Evolutionary conservation across 2,888 invertebrate species (phyloP).

Genomic region (Anorthoa munda): DNA sequence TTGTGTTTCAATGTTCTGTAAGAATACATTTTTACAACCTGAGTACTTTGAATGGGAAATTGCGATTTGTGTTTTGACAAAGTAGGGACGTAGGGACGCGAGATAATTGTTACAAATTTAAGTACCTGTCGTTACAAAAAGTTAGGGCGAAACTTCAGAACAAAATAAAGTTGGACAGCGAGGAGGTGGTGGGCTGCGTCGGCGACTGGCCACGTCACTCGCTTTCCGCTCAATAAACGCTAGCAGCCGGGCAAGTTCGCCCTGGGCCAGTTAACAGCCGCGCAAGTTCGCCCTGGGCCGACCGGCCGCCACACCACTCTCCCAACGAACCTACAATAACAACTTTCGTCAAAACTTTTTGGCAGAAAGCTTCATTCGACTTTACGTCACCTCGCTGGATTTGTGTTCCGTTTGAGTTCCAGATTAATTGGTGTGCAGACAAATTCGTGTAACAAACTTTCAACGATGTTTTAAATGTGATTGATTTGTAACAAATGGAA

Average conservation of each 20-base stretch:
- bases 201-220: conserved; percentile 59
- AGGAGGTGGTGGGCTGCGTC: conserved; percentile 62
- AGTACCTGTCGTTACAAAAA: conserved; percentile 69
- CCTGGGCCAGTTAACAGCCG: too few relatives aligned
- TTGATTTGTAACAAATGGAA: conserved; percentile 43
- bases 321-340: conserved; percentile 71
- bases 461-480: conserved; percentile 45
- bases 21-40: conserved; percentile 67
- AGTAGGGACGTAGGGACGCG: conserved; percentile 18
- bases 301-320: conserved; percentile 32
- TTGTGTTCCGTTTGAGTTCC: conserved; percentile 59
- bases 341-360: conserved; percentile 78
- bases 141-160: conserved; percentile 67
- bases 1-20: conserved; percentile 73
- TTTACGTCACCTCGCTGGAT: conserved; percentile 66
- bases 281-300: conserved; percentile 68
- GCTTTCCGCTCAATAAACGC: conserved; percentile 81
- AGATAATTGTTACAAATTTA: conserved; percentile 56
- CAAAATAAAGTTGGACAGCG: conserved; percentile 75
- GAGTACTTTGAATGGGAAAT: conserved; percentile 23
- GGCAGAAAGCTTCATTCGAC: conserved; percentile 71
- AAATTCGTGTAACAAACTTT: conserved; percentile 57
- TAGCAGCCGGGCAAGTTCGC: conserved; percentile 71
- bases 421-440: conserved; percentile 60
- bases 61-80: conserved; percentile 25